Percentiles rank a stretch among this genome's conserved stretches.
phyloP scores from a whole-genome alignment of 1,140 invertebrate species.

The Brachionus manjavacas region DNA sequence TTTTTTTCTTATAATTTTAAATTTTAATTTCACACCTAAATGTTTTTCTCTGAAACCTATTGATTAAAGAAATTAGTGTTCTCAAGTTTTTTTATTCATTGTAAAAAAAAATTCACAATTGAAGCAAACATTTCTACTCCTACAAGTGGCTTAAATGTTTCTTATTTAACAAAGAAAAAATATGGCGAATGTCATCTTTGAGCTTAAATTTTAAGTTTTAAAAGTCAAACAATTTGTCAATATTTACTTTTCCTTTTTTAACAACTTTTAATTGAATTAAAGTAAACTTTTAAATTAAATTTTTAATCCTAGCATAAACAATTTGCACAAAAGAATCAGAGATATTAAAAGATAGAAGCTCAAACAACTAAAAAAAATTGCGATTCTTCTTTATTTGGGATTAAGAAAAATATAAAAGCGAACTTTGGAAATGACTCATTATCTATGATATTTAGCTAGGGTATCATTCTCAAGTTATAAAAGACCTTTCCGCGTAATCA shows the following conservation, averaged over 20 bases:
- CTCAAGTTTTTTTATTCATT: no score
- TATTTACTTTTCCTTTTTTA: not conserved
- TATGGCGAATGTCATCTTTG: not conserved
- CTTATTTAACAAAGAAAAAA: not conserved
- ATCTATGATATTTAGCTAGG: not conserved
- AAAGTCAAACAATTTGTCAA: not conserved
- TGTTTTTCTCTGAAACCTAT: no score
- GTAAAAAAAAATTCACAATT: no score
- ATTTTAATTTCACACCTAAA: no score
- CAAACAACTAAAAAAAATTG: not conserved
- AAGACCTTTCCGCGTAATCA: not conserved
- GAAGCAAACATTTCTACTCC: no score
- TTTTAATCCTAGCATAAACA: not conserved
- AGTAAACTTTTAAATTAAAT: not conserved
- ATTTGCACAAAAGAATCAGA: not conserved
- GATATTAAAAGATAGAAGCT: not conserved
- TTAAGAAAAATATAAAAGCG: not conserved
- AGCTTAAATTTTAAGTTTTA: not conserved
- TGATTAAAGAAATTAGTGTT: no score
- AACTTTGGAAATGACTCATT: not conserved
- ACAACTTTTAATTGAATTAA: not conserved
- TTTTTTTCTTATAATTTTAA: no score
- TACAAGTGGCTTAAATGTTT: not conserved
- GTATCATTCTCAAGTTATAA: conserved; percentile 4
- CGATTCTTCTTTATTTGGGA: not conserved